Conservation (phyloP, 2,888 invertebrate species). For the Philonicus albiceps region DNA sequence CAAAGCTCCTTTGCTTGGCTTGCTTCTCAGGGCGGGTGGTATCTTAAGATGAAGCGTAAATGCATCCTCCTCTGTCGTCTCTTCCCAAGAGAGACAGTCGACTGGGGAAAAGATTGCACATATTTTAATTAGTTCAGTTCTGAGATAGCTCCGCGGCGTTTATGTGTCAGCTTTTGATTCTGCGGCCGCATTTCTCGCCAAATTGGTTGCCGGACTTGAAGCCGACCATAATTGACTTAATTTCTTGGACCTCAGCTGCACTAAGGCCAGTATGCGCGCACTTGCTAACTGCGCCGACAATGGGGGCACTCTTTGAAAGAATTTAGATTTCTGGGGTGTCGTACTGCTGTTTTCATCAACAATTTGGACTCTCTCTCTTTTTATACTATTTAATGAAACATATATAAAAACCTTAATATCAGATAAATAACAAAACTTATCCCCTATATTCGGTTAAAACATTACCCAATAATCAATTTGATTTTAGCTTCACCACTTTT, state of each 20-base stretch:
- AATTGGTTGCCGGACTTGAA: slow-evolving; percentile 32
- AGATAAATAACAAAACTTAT: no score
- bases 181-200: slow-evolving; percentile 26
- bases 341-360: background rate
- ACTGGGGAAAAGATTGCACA: slow-evolving; percentile 24
- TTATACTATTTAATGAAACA: no score
- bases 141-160: background rate
- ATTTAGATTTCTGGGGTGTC: background rate
- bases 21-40: background rate
- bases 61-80: background rate
- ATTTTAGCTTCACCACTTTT: no score
- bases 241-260: slow-evolving; percentile 5
- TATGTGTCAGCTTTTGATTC: slow-evolving; percentile 21
- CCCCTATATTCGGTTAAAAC: no score
- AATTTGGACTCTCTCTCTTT: no score
- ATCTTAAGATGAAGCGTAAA: background rate
- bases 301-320: background rate
- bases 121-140: slow-evolving; percentile 29
- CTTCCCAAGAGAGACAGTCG: background rate
- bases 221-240: slow-evolving; percentile 16
- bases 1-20: background rate
- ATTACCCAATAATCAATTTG: no score
- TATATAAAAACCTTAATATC: no score
- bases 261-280: background rate
- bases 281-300: background rate